Evolutionary conservation across 30 jellyfish, hydroid and myxozoan species (phyloP), one percentile per base, ranked within the genome.

Genomic region (Aurelia sp.): DNA sequence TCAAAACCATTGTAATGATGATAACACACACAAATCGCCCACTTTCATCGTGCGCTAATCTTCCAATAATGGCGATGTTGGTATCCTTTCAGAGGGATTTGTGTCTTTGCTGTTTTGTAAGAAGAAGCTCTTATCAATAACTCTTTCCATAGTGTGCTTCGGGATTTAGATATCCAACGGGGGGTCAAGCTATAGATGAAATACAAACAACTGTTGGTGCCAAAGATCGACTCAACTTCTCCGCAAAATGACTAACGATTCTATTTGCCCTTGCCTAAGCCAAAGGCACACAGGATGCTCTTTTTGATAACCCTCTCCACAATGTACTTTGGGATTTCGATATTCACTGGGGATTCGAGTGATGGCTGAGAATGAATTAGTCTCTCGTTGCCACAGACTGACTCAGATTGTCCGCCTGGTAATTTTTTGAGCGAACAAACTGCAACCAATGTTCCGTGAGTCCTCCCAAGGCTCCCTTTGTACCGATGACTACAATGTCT

Each of bases 11-110:
- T 82, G 92, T 69, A 59, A 82, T 69, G 78, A 69, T 71, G 92
- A 71, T 82, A 82, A 82, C 86, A 82, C 48, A 63, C 61, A 62
- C 66, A 53, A 27, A 61, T 78, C 89, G 89, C 89, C 89, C 73
- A 78, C 89, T 78, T 78, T 78, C 89, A 78, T 78, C 79, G 59
- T 61, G 44, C 72, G 59, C 61, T 78, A 78, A 78, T 78, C 89
- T 64, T 64, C 89, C 77, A 76, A 76, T 76, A 76, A 76, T 76
- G 87, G 87, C 87, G 53, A 78, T 78, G 79, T 78, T 78, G 89
- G 89, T 78, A 78, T 78, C 89, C 89, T 78, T 78, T 74, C 35
- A 22, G 60, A 74, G 33, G 60, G 73, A 74, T 74, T 74, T 17
- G 60, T 78, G 63, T 78, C 89, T 78, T 62, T 61, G 21, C 78